Evolutionary conservation across 1,140 invertebrate genomes (phyloP).

Genomic region (Lordiphosa stackelbergi): DNA sequence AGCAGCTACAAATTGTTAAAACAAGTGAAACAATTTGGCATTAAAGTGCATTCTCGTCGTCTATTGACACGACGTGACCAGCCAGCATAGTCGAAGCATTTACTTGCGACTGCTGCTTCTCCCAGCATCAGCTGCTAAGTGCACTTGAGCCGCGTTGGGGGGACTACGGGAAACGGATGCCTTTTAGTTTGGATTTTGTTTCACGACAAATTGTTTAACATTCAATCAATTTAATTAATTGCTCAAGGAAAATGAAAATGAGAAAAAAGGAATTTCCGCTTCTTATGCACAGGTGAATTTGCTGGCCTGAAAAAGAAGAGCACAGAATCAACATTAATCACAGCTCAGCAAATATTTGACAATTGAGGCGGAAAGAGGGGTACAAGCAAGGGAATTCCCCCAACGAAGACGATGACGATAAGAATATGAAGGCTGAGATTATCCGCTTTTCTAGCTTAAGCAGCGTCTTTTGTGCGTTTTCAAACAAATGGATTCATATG

Average conservation of each 20-base stretch:
- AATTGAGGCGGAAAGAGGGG: slow-evolving; percentile 38
- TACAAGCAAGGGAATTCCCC: neutral
- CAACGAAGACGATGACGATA: neutral
- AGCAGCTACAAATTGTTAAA: slow-evolving; percentile 30
- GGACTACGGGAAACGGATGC: slow-evolving; percentile 5
- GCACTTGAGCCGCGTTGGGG: slow-evolving; percentile 23
- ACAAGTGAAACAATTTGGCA: slow-evolving; percentile 49
- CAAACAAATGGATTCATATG: slow-evolving; percentile 52
- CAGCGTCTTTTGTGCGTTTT: slow-evolving; percentile 15
- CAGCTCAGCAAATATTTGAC: slow-evolving; percentile 73
- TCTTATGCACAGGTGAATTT: slow-evolving; percentile 54
- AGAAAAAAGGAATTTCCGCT: slow-evolving; percentile 47
- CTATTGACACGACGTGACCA: slow-evolving; percentile 71
- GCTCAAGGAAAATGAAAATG: slow-evolving; percentile 40
- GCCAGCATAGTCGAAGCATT: slow-evolving; percentile 41
- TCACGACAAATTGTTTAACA: slow-evolving; percentile 54
- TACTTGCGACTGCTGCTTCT: slow-evolving; percentile 12
- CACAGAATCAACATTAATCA: slow-evolving; percentile 73
- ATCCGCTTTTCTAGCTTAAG: slow-evolving; percentile 22
- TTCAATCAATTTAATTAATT: slow-evolving; percentile 71
- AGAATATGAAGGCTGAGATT: slow-evolving; percentile 18
- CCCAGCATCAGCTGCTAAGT: slow-evolving; percentile 10
- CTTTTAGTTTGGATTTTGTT: slow-evolving; percentile 29
- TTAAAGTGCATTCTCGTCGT: slow-evolving; percentile 55
- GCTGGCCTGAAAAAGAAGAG: slow-evolving; percentile 21